These are phyloP conservation scores for Petrolisthes manimaculis DNA, from an alignment of 2,888 invertebrate species.

Conservation along the genomic window DNA sequence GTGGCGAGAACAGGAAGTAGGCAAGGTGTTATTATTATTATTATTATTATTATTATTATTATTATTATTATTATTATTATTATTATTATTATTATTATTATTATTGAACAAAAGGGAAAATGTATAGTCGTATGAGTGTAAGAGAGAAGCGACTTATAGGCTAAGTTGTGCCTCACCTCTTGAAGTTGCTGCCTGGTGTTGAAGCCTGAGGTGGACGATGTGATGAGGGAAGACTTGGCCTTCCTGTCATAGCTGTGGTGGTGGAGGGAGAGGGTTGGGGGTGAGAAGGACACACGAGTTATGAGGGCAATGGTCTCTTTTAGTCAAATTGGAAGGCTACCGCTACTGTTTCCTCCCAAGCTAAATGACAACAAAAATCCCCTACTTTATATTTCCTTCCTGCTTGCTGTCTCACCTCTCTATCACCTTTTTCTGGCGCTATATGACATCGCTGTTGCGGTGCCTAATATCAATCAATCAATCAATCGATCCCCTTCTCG, in stretches of 20 bases:
- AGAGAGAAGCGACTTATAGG: not conserved
- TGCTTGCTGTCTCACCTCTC: too few relatives aligned
- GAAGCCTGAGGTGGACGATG: not conserved
- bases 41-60: too few relatives aligned
- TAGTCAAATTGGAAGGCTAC: too few relatives aligned
- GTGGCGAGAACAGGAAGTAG: not conserved
- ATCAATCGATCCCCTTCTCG: too few relatives aligned
- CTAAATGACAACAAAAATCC: too few relatives aligned
- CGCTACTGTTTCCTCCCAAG: too few relatives aligned
- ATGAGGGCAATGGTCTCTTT: not conserved
- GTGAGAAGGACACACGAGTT: not conserved
- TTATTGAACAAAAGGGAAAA: not conserved
- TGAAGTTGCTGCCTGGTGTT: conserved; percentile 40
- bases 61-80: too few relatives aligned
- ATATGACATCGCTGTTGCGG: too few relatives aligned
- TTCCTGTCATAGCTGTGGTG: conserved; percentile 28
- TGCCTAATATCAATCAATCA: too few relatives aligned
- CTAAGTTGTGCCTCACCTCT: conserved; percentile 8
- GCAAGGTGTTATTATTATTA: not conserved
- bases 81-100: too few relatives aligned
- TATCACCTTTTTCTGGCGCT: too few relatives aligned
- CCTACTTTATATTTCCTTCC: too few relatives aligned
- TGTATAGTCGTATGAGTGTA: not conserved
- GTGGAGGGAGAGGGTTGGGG: not conserved
- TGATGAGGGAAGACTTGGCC: conserved; percentile 8